Evolutionary conservation across 2,113 vertebrate species (phyloP), one percentile per base, ranked within the genome.

Genomic region (Danionella cerebrum): DNA sequence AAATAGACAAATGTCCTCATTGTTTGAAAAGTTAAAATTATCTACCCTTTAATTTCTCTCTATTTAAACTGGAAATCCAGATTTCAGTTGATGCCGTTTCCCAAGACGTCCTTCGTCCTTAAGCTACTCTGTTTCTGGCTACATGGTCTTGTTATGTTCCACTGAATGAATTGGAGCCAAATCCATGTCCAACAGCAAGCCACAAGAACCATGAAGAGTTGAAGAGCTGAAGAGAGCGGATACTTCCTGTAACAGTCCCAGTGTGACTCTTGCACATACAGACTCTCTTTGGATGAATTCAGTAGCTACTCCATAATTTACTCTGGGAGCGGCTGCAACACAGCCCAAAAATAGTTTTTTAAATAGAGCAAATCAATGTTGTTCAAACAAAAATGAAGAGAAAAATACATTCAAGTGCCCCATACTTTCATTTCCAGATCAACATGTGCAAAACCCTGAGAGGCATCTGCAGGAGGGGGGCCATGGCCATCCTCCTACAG

Each of bases 231-330:
- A 67, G 48, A 22, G 41, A 36, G 35, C 65, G 16, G 25, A 33
- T 47, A 19, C 42, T 77, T 79, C 77, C 77, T 71, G 66, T 76
- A 81, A 79, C 39, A 22, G n/a, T 69, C 38, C 67, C 39, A 12
- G 22, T 21, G 67, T 57, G 70, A 52, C 63, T 33, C 45, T 53
- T 67, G 67, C 70, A 80, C 65, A 64, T 31, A 33, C 44, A 47
- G 16, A 63, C 76, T 70, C 27, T 31, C 36, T 41, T 58, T 19
- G 39, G 63, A 71, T 70, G 42, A 52, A 74, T 68, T 39, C 51
- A 71, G 64, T 72, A 60, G 65, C 59, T 74, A 72, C 70, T 44
- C 65, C 52, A 67, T 71, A 75, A 72, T 76, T 81, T n/a, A 77
- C 48, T 19, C 57, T 33, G 79, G 75, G 75, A 79, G 79, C 53